Percentiles rank a stretch among this genome's conserved stretches.
Evolutionary conservation across 1,140 invertebrate species (phyloP).

Genomic region (Leptinotarsa undecemlineata): DNA sequence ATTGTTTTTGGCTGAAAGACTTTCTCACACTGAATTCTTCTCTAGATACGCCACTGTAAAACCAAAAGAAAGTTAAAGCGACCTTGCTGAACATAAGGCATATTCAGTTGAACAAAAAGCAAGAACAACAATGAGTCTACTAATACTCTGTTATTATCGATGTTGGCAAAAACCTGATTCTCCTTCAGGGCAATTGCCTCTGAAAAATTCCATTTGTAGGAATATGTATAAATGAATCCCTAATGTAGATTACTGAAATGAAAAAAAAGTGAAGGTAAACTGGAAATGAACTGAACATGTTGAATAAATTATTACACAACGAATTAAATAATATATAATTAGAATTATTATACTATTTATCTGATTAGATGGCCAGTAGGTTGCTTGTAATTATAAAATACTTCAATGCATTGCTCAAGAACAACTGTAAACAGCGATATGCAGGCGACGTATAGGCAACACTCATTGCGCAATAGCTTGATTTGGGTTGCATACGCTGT

Average conservation of each 20-base stretch:
- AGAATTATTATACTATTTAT: constrained; percentile 9
- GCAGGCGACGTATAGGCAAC: background rate
- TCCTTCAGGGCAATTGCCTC: too few species aligned
- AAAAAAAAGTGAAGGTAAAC: constrained; percentile 18
- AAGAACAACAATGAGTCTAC: too few species aligned
- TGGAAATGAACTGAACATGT: constrained; percentile 6
- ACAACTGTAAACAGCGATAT: background rate
- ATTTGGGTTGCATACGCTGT: background rate
- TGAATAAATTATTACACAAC: constrained; percentile 17
- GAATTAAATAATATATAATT: constrained; percentile 17
- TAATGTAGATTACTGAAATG: background rate
- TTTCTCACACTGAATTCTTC: too few species aligned
- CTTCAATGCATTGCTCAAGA: background rate
- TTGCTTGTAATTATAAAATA: background rate
- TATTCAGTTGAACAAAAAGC: too few species aligned
- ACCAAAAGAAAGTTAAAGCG: too few species aligned
- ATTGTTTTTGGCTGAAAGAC: too few species aligned
- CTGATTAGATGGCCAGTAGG: background rate
- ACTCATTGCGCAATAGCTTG: background rate
- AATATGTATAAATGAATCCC: constrained; percentile 1
- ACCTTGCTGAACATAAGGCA: too few species aligned
- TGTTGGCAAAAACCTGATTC: too few species aligned
- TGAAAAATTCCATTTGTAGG: too few species aligned
- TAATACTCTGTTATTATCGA: too few species aligned
- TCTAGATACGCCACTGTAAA: too few species aligned